Base-by-base conservation (phyloP, 1,140 invertebrate species). In the Varroa destructor region DNA sequence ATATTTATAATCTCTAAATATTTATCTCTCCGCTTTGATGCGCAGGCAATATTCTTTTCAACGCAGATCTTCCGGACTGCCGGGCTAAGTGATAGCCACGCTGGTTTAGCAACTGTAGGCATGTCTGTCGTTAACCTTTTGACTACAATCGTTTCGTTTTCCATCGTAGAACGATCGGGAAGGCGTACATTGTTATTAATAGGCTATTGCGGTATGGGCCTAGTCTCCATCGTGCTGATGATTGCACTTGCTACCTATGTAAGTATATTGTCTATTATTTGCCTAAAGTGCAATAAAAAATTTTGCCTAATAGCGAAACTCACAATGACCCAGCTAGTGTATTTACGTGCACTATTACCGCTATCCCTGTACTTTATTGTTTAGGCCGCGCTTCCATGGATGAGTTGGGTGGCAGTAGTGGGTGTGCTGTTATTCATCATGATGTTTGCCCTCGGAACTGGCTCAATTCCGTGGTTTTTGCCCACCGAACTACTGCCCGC, bases 91-190 rank as follows among this genome's bases (percentile, higher is more conserved):
- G 14, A 67, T 14, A 46, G 46, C 37, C 10, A 40, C 8, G 61
- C 61, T 5, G 46, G 40, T 2, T 2, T 40, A 40, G 61, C 61
- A 37, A 67, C 61, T 2, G 61, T 67, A 1, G 61, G 61, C 14
- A 67, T 67, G 61, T 67, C 61, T 4, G 61, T 67, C n/a, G 61
- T 67, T 12, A 67, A 67, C 46, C n/a, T 67, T 2, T 37, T 67
- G 1, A 12, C n/a, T 46, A 67, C 61, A 2, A 40, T 40, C 14
- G 40, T 43, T 40, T 67, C 61, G 37, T 43, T 67, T 40, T 14
- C 46, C 2, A 67, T 67, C 2, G 40, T 67, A 36, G 61, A 67
- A 67, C 40, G 46, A 37, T 12, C 14, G 3, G 61, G 61, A 14
- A 40, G 61, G 37, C 40, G 61, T 36, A 67, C 61, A 8, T 37